These are phyloP conservation scores for Alectoris magna DNA, from an alignment of 2,797 vertebrate genomes.

Conservation along the genomic window DNA sequence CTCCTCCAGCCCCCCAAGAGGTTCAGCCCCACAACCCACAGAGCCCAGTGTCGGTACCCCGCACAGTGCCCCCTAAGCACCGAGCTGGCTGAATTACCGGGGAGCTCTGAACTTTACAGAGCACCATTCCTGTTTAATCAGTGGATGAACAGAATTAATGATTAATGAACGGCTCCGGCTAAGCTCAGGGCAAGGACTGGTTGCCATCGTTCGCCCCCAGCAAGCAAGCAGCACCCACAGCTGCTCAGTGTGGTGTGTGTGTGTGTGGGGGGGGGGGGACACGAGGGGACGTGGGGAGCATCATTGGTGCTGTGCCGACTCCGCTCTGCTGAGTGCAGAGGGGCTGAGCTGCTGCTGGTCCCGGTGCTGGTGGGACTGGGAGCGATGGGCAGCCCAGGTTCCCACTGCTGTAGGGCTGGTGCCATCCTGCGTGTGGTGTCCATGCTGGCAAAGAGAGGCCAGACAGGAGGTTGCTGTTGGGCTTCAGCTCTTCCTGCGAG, in stretches of 20 bases:
- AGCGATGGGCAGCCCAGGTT: not conserved
- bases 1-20: too few relatives aligned
- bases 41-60: too few relatives aligned
- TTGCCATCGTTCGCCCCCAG: too few relatives aligned
- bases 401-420: too few relatives aligned
- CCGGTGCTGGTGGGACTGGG: not conserved
- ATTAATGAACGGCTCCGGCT: not conserved
- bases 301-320: not conserved
- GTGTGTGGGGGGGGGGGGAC: too few relatives aligned
- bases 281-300: not conserved
- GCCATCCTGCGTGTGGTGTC: not conserved
- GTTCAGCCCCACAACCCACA: too few relatives aligned
- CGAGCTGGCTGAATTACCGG: too few relatives aligned
- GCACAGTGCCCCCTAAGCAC: too few relatives aligned
- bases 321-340: fast-evolving
- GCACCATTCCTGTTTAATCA: not conserved
- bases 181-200: not conserved
- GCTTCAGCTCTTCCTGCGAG: conserved; percentile 29
- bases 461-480: not conserved
- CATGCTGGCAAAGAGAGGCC: not conserved
- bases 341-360: not conserved
- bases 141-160: not conserved
- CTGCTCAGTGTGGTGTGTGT: too few relatives aligned
- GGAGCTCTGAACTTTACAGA: not conserved
- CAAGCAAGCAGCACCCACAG: not conserved